Evolutionary conservation across 2,888 invertebrate genomes (phyloP).

Genomic region (Octonoba sinensis): DNA sequence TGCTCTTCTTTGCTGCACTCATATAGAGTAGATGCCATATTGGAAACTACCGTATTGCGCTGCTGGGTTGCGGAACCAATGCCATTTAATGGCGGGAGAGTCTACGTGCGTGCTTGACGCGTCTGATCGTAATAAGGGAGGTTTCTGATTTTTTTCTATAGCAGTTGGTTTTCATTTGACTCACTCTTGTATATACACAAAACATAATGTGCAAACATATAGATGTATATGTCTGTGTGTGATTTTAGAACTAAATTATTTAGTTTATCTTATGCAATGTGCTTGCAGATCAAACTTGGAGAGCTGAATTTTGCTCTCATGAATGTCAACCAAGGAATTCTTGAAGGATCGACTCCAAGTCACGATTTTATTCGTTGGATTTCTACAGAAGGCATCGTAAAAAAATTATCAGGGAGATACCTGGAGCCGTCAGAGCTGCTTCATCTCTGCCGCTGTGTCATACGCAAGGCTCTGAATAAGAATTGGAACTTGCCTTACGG

Average conservation of each 20-base stretch:
- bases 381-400: conserved; percentile 21
- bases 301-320: conserved; percentile 29
- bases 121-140: no score
- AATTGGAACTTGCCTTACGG: conserved; percentile 48
- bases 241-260: background rate
- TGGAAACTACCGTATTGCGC: no score
- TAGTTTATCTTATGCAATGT: background rate
- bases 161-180: no score
- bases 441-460: conserved; percentile 26
- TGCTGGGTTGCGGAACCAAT: no score
- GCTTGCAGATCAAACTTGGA: conserved; percentile 22
- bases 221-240: no score
- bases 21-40: no score
- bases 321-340: conserved; percentile 12
- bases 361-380: conserved; percentile 29
- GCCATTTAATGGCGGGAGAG: no score
- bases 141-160: no score
- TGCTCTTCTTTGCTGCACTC: no score
- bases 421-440: conserved; percentile 33
- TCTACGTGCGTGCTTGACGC: no score
- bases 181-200: no score
- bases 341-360: conserved; percentile 16
- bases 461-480: conserved; percentile 23
- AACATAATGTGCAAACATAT: no score
- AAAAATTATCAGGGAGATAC: conserved; percentile 18